Percentiles rank a stretch among this genome's conserved stretches.
These are phyloP conservation scores for Pilophorus perplexus DNA, from an alignment of 2,888 invertebrate species.

Conservation along the genomic window DNA sequence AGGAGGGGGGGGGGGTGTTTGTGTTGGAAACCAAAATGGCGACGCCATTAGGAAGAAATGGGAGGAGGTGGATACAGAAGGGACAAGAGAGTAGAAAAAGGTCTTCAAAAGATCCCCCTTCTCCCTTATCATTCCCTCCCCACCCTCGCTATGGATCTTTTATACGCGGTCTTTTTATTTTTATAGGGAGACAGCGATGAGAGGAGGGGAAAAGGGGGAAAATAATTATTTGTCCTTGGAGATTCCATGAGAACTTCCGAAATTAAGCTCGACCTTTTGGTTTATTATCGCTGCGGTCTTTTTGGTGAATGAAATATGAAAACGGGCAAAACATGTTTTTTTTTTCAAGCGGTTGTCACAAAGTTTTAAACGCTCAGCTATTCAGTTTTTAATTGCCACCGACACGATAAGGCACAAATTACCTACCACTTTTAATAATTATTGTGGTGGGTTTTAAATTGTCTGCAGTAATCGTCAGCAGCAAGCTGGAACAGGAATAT, in stretches of 20 bases:
- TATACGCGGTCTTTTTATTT: constrained; percentile 10
- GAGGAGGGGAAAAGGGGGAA: constrained; percentile 5
- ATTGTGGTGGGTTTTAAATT: too few species aligned
- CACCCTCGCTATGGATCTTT: not conserved
- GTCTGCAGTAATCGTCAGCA: too few species aligned
- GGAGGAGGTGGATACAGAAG: constrained; percentile 23
- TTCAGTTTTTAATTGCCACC: too few species aligned
- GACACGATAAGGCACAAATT: not conserved
- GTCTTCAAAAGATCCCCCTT: constrained; percentile 27
- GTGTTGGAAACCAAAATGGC: constrained; percentile 37
- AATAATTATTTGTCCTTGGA: constrained; percentile 14
- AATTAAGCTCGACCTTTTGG: not conserved
- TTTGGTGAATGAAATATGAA: not conserved
- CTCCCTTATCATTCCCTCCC: constrained; percentile 3
- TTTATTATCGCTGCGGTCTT: not conserved
- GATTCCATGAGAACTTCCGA: constrained; percentile 2
- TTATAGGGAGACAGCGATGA: too few species aligned
- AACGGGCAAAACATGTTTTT: too few species aligned
- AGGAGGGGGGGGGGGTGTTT: constrained; percentile 21
- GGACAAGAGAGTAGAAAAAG: constrained; percentile 21
- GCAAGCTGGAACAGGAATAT: too few species aligned
- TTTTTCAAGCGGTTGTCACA: too few species aligned
- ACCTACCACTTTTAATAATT: too few species aligned
- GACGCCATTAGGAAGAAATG: constrained; percentile 35
- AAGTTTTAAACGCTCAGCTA: too few species aligned